Percentiles rank a stretch among this genome's conserved stretches.
These are phyloP conservation scores for Amblyornis subalaris DNA, from an alignment of 2,113 vertebrate genomes.

Conservation along the genomic window DNA sequence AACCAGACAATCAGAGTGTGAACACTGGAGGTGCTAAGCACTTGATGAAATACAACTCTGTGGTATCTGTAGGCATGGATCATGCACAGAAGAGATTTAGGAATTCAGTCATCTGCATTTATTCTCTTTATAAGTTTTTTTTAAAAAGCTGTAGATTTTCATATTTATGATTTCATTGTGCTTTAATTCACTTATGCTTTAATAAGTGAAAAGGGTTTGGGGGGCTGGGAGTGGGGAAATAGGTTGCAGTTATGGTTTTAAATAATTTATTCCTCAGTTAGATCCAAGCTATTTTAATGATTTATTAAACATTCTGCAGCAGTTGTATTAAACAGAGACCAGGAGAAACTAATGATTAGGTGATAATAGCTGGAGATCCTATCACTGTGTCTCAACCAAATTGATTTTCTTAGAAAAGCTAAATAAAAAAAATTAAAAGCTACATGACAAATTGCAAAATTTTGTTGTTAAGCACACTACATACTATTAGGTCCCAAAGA, in stretches of 20 bases:
- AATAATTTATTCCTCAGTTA: constrained; percentile 45
- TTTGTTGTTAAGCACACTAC: background rate
- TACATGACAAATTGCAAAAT: background rate
- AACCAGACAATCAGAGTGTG: background rate
- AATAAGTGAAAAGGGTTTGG: background rate
- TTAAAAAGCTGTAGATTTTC: background rate
- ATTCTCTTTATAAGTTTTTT: background rate
- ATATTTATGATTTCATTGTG: constrained; percentile 5
- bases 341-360: constrained; percentile 20
- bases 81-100: background rate
- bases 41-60: background rate
- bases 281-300: constrained; percentile 30
- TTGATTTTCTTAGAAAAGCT: constrained; percentile 22
- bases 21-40: background rate
- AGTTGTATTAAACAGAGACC: constrained; percentile 17
- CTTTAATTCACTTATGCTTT: background rate
- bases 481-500: background rate
- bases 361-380: background rate
- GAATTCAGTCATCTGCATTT: background rate
- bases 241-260: constrained; percentile 2
- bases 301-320: constrained; percentile 28
- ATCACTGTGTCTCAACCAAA: background rate
- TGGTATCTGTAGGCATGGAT: background rate
- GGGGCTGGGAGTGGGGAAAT: background rate
- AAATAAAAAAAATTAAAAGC: background rate